phyloP scores from a whole-genome alignment of 2,888 invertebrate genomes.

The Napeogenes sylphis region DNA sequence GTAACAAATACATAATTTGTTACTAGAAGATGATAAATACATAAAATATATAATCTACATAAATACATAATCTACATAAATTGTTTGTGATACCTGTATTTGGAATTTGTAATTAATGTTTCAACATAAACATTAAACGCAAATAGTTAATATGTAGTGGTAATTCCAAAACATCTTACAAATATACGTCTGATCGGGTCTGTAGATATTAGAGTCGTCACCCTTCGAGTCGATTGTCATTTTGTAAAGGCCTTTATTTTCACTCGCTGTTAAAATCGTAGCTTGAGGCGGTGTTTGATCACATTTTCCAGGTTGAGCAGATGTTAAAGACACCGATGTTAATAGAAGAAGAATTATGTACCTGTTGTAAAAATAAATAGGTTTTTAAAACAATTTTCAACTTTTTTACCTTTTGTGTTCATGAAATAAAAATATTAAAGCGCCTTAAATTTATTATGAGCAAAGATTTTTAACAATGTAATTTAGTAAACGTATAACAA shows the following conservation, averaged over 20 bases:
- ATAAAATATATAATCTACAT: too few relatives aligned
- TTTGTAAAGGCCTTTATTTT: conserved; percentile 48
- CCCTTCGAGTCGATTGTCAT: conserved; percentile 48
- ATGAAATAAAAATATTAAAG: neutral
- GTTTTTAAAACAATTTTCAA: neutral
- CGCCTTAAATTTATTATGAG: conserved; percentile 19
- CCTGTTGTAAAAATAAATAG: conserved; percentile 39
- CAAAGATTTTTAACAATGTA: conserved; percentile 9
- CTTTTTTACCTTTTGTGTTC: neutral
- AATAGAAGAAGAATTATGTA: conserved; percentile 33
- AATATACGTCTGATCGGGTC: conserved; percentile 63
- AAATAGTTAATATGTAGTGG: conserved; percentile 2
- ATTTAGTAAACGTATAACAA: neutral
- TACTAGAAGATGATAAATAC: too few relatives aligned
- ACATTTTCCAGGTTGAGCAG: conserved; percentile 48
- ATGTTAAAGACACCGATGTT: conserved; percentile 20
- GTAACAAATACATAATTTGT: too few relatives aligned
- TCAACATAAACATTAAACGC: too few relatives aligned
- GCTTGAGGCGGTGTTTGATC: conserved; percentile 58
- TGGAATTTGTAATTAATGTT: too few relatives aligned
- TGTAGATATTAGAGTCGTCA: conserved; percentile 41
- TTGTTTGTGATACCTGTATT: too few relatives aligned
- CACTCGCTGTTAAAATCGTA: conserved; percentile 42
- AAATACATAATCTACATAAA: too few relatives aligned
- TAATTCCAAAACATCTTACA: conserved; percentile 44